Percentiles rank a stretch among this genome's conserved stretches.
Evolutionary conservation across 2,797 vertebrate species (phyloP).

Genomic region (Oryzias dopingdopingensis): DNA sequence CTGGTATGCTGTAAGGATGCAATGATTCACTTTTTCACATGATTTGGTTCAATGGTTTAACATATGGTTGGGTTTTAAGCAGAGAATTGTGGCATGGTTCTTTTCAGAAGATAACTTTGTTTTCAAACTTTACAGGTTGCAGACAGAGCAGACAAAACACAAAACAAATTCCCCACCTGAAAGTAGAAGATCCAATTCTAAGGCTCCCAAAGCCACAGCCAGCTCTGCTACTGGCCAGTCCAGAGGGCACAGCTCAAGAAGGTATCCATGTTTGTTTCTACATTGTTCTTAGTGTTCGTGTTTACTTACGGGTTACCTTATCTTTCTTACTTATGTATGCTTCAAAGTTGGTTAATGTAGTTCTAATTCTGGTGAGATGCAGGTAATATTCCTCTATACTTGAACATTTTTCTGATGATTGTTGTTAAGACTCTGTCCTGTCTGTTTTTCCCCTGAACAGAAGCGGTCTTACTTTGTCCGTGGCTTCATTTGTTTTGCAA

Average conservation of each 20-base stretch:
- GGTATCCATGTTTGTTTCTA: constrained; percentile 84
- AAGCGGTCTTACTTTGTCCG: constrained; percentile 90
- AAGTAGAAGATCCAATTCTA: constrained; percentile 98
- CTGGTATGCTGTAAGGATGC: no score
- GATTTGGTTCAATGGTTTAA: no score
- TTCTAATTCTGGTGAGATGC: constrained; percentile 24
- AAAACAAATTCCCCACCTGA: constrained; percentile 99
- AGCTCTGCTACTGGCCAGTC: constrained; percentile 94
- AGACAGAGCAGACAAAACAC: constrained; percentile 98
- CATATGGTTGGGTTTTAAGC: no score
- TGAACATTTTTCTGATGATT: background rate
- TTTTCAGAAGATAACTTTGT: constrained; percentile 60
- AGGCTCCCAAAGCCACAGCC: constrained; percentile 98
- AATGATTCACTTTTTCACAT: no score
- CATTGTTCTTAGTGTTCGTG: constrained; percentile 63
- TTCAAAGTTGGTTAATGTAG: constrained; percentile 18
- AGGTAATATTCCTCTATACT: constrained; percentile 26
- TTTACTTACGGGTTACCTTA: constrained; percentile 36
- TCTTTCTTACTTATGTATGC: constrained; percentile 2
- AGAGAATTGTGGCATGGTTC: constrained; percentile 32
- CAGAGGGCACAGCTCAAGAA: constrained; percentile 98
- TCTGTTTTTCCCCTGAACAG: constrained; percentile 71
- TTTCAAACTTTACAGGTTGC: constrained; percentile 96
- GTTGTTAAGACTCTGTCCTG: constrained; percentile 27
- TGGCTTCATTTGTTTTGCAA: constrained; percentile 87